Evolutionary conservation across 2,797 vertebrate species (phyloP).

Genomic region (Serranus cabrilla): DNA sequence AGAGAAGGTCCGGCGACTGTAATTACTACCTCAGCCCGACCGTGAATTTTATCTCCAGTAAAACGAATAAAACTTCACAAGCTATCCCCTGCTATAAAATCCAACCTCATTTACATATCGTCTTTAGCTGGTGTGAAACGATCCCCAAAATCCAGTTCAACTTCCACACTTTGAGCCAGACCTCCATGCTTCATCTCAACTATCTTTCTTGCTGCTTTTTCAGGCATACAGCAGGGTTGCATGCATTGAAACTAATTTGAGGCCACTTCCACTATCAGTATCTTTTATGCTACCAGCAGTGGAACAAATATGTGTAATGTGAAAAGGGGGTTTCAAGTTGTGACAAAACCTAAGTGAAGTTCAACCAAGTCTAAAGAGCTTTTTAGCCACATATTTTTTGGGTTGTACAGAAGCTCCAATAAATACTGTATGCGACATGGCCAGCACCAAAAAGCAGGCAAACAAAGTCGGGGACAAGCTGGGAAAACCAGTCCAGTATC

Average conservation of each 20-base stretch:
- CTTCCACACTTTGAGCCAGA: slow-evolving; percentile 11
- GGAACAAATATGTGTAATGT: neutral
- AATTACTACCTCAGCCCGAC: slow-evolving; percentile 35
- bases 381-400: neutral
- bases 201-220: neutral
- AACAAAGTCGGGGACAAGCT: neutral
- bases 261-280: neutral
- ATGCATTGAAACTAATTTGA: neutral
- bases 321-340: neutral
- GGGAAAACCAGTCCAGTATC: neutral
- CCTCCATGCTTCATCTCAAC: slow-evolving; percentile 12
- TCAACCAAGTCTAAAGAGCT: neutral
- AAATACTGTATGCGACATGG: too few relatives aligned
- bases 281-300: neutral
- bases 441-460: neutral
- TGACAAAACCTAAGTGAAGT: neutral
- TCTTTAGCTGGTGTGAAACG: slow-evolving; percentile 15
- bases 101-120: slow-evolving; percentile 21
- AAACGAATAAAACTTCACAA: slow-evolving; percentile 46
- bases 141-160: slow-evolving; percentile 22
- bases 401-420: neutral
- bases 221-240: neutral
- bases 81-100: slow-evolving; percentile 33
- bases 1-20: slow-evolving; percentile 29
- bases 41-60: slow-evolving; percentile 29